Evolutionary conservation across 53 echinoderm and acorn worm genomes (phyloP).

Genomic region (Stichopus horrens): DNA sequence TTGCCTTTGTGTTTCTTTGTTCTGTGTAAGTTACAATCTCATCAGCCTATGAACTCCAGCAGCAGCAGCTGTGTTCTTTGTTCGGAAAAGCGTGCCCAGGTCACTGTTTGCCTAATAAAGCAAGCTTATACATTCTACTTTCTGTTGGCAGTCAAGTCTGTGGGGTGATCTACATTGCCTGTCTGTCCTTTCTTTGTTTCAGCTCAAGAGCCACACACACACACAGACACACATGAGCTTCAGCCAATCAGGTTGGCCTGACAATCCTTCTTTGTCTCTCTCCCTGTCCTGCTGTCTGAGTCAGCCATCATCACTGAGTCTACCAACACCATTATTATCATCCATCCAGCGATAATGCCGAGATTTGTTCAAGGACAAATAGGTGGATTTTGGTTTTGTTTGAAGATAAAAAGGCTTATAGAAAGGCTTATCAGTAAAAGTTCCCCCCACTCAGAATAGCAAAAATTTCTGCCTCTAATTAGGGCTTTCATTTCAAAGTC

Average conservation of each 20-base stretch:
- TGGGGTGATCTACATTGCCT: neutral
- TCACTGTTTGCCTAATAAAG: neutral
- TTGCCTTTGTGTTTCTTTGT: neutral
- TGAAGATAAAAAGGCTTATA: neutral
- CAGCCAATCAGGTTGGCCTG: conserved; percentile 22
- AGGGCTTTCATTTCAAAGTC: too few relatives aligned
- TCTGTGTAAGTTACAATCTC: neutral
- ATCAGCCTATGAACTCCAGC: neutral
- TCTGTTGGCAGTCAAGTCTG: neutral
- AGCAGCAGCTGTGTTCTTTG: neutral
- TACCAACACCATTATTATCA: too few relatives aligned
- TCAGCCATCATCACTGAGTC: neutral
- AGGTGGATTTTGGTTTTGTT: neutral
- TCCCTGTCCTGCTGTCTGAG: neutral
- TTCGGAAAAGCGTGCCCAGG: neutral
- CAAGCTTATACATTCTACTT: neutral
- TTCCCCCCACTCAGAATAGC: neutral
- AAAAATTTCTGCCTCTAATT: too few relatives aligned
- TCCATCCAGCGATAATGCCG: neutral
- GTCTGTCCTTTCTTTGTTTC: neutral
- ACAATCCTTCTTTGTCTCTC: conserved; percentile 9
- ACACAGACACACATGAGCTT: neutral
- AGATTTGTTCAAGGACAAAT: neutral
- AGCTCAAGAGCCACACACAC: neutral
- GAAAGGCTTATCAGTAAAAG: neutral